Percentiles rank a stretch among this genome's conserved stretches.
Conservation (phyloP, 2,888 invertebrate species). For the Andrena flavipes region DNA sequence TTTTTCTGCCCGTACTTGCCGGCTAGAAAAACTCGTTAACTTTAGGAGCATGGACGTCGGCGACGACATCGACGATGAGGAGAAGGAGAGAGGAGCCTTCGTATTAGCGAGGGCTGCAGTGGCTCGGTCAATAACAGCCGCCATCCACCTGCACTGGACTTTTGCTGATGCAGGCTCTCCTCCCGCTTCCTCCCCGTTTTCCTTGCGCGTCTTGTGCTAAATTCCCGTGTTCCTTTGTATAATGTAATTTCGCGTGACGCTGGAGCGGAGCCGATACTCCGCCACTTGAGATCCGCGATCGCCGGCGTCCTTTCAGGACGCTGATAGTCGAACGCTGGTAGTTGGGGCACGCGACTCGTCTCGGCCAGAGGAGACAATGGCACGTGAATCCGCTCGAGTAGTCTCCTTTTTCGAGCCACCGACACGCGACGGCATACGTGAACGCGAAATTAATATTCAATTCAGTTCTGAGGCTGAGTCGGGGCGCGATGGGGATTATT, state of each 20-base stretch:
- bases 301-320: constrained; percentile 3
- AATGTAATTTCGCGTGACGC: constrained; percentile 27
- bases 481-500: too few species aligned
- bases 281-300: constrained; percentile 11
- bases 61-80: not conserved
- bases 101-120: constrained; percentile 56
- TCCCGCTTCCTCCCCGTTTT: constrained; percentile 33
- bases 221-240: constrained; percentile 25
- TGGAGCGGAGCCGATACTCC: constrained; percentile 6
- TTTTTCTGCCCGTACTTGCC: constrained; percentile 36
- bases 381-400: not conserved
- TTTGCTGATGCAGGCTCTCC: constrained; percentile 60
- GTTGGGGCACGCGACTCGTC: constrained; percentile 18
- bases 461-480: not conserved
- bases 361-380: not conserved
- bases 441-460: constrained; percentile 3
- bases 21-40: constrained; percentile 54
- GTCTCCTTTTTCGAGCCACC: not conserved
- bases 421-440: not conserved
- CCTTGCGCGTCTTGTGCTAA: constrained; percentile 34
- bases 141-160: constrained; percentile 57
- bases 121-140: constrained; percentile 63
- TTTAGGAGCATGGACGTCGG: constrained; percentile 28
- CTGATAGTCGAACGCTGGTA: constrained; percentile 23
- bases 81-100: constrained; percentile 6